These are phyloP conservation scores for Tauraco erythrolophus DNA, from an alignment of 2,113 vertebrate genomes.

Conservation along the genomic window DNA sequence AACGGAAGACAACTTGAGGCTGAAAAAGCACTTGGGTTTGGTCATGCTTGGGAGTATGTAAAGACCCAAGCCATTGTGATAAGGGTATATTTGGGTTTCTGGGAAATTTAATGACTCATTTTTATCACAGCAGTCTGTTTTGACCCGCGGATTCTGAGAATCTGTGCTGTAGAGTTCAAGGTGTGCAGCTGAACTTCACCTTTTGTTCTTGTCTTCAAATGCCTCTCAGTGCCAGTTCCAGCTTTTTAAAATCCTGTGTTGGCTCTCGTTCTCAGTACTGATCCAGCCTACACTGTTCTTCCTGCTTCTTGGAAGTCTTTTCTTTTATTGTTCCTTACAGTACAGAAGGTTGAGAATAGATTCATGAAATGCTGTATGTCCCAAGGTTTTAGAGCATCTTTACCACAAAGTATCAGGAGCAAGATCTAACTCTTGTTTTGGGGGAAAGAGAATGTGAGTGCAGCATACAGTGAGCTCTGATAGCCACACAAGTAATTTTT, in stretches of 20 bases:
- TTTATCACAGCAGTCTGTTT: neutral
- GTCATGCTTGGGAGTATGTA: neutral
- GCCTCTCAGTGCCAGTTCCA: slow-evolving; percentile 35
- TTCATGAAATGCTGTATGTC: neutral
- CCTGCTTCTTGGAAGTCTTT: slow-evolving; percentile 58
- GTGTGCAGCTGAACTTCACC: slow-evolving; percentile 65
- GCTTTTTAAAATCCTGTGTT: slow-evolving; percentile 44
- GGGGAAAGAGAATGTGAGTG: neutral
- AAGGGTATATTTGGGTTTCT: slow-evolving; percentile 27
- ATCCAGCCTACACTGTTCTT: slow-evolving; percentile 52
- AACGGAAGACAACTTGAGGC: neutral
- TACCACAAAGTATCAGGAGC: neutral
- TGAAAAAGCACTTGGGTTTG: neutral
- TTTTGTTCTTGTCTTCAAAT: slow-evolving; percentile 61
- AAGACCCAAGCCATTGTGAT: neutral
- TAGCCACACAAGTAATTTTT: neutral
- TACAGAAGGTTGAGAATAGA: neutral
- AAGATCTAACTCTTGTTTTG: neutral
- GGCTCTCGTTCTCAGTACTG: slow-evolving; percentile 30
- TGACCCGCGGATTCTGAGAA: slow-evolving; percentile 14
- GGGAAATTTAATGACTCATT: slow-evolving; percentile 4
- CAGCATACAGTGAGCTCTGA: neutral
- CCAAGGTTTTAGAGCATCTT: neutral
- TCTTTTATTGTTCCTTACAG: slow-evolving; percentile 23
- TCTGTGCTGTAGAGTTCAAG: slow-evolving; percentile 38